These are phyloP conservation scores for Gallirallus australis DNA, from an alignment of 2,797 vertebrate species.

Conservation along the genomic window DNA sequence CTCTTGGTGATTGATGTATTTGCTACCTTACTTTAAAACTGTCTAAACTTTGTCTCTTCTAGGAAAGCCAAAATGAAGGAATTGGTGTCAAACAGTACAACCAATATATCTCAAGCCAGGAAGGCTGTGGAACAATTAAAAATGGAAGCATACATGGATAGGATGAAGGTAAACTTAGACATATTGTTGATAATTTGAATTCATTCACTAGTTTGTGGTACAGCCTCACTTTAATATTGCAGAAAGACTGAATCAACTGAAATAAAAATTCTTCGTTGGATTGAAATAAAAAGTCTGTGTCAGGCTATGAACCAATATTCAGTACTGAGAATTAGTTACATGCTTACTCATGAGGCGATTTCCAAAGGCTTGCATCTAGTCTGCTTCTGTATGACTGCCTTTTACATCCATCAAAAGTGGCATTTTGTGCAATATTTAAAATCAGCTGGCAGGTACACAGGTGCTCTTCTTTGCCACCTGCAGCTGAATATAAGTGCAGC, in stretches of 20 bases:
- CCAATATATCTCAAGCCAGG: conserved; percentile 96
- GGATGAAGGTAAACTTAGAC: conserved; percentile 89
- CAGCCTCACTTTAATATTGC: not conserved
- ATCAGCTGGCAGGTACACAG: not conserved
- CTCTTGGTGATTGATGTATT: not conserved
- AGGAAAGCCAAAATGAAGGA: conserved; percentile 89
- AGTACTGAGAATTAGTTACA: not conserved
- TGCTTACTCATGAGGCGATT: rapidly evolving
- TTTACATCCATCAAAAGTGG: not conserved
- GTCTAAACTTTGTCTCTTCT: not conserved
- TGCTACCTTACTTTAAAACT: not conserved
- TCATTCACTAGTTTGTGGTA: not conserved
- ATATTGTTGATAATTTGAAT: not conserved
- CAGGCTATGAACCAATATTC: not conserved
- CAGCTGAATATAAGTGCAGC: not conserved
- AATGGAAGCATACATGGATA: conserved; percentile 98
- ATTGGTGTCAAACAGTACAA: conserved; percentile 90
- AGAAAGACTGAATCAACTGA: not conserved
- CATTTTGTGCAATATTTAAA: not conserved
- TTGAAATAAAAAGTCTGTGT: not conserved
- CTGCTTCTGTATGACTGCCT: not conserved
- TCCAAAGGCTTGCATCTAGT: not conserved
- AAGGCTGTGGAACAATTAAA: conserved; percentile 97
- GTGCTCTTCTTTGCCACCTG: not conserved
- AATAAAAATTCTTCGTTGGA: not conserved